phyloP scores from a whole-genome alignment of 37 sponge, comb jelly and placozoan genomes.

The Cladorhizidae sp. region DNA sequence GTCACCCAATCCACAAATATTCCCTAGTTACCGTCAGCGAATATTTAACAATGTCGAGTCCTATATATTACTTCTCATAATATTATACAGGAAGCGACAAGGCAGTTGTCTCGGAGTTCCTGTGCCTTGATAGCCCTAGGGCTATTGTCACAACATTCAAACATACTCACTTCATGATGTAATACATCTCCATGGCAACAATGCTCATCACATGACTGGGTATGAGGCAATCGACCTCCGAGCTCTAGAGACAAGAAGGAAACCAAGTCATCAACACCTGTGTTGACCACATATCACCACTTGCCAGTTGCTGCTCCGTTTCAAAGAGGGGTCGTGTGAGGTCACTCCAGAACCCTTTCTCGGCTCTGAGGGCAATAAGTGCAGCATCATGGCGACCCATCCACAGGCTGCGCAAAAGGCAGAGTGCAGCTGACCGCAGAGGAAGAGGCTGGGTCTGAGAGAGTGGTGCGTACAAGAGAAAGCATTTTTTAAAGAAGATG shows the following conservation, averaged over 20 bases:
- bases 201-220: conserved; percentile 55
- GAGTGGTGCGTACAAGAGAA: not conserved
- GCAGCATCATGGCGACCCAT: conserved; percentile 59
- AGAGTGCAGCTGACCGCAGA: conserved; percentile 20
- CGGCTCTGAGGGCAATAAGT: conserved; percentile 41
- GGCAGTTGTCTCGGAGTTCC: too few species aligned
- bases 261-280: too few species aligned
- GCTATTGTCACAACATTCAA: too few species aligned
- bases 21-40: too few species aligned
- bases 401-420: conserved; percentile 60
- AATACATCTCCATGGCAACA: conserved; percentile 65
- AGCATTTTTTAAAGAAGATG: too few species aligned
- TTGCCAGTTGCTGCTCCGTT: not conserved
- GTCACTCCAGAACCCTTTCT: conserved; percentile 50
- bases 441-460: conserved; percentile 5
- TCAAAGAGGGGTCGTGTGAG: conserved; percentile 36
- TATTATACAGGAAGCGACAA: too few species aligned
- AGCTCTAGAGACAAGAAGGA: not conserved
- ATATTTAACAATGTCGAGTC: too few species aligned
- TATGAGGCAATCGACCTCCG: conserved; percentile 2
- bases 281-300: not conserved
- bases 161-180: conserved; percentile 30
- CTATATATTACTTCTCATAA: too few species aligned
- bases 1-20: too few species aligned
- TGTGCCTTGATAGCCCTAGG: too few species aligned